Conservation (phyloP, 2,113 vertebrate genomes). For the Anser brachyrhynchus region DNA sequence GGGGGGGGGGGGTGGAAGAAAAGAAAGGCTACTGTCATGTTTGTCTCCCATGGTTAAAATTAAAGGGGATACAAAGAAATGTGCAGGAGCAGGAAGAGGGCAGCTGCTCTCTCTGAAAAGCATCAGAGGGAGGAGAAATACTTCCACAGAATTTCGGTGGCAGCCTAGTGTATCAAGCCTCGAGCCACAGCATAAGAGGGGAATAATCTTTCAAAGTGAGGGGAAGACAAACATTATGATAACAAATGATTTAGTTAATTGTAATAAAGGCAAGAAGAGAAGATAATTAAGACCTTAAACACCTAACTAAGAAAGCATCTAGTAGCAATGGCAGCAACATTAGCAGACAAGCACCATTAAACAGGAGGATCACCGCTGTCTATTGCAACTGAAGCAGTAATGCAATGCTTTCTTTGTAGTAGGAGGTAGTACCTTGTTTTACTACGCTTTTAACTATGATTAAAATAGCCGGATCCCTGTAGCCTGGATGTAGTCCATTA, state of each 20-base stretch:
- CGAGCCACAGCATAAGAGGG: not conserved
- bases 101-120: constrained; percentile 5
- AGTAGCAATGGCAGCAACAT: not conserved
- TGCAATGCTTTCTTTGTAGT: not conserved
- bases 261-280: not conserved
- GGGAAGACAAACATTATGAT: not conserved
- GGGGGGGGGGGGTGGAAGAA: not conserved
- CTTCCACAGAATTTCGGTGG: not conserved
- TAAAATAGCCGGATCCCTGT: not conserved
- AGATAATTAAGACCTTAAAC: not conserved
- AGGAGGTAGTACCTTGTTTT: not conserved
- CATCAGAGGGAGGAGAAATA: not conserved
- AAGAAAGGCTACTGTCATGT: not conserved
- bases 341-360: not conserved
- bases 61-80: not conserved
- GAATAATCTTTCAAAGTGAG: not conserved
- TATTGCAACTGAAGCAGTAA: not conserved
- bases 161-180: not conserved
- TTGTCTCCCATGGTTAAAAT: not conserved
- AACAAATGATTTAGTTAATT: constrained; percentile 2
- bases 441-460: not conserved
- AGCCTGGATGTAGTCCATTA: not conserved
- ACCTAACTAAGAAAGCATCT: not conserved
- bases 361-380: not conserved
- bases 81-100: not conserved